A percentile compares a stretch with the other conserved stretches of the same genome.
These are phyloP conservation scores for Drosophila acutilabella DNA, from an alignment of 2,888 invertebrate genomes.

Conservation along the genomic window DNA sequence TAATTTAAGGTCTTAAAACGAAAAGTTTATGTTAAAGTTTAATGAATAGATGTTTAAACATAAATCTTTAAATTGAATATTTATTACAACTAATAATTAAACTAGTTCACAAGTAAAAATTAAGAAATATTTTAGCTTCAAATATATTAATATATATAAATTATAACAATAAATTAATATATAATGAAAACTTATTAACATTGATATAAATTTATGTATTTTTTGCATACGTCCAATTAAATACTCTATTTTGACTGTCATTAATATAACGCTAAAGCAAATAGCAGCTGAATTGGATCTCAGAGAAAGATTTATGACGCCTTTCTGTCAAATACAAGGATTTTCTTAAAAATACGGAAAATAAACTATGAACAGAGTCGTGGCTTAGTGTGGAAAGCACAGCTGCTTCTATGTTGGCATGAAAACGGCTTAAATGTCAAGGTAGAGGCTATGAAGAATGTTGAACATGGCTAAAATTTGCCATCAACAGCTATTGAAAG, in stretches of 20 bases:
- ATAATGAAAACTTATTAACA: no score
- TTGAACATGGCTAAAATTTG: conserved; percentile 16
- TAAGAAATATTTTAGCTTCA: no score
- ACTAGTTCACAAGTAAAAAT: no score
- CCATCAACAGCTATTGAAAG: conserved; percentile 43
- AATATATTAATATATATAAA: no score
- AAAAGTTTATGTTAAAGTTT: no score
- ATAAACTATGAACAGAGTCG: conserved; percentile 9
- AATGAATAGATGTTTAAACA: no score
- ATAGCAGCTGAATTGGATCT: not conserved
- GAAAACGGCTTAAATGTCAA: conserved; percentile 9
- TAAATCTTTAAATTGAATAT: no score
- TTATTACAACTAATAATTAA: no score
- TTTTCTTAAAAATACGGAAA: not conserved
- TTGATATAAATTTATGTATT: no score
- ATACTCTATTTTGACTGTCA: not conserved
- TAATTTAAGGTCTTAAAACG: no score
- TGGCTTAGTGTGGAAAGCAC: conserved; percentile 11
- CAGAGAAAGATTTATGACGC: conserved; percentile 17
- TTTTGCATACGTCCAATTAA: not conserved
- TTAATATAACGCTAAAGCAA: not conserved
- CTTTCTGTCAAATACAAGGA: conserved; percentile 24
- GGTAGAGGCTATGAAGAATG: conserved; percentile 3
- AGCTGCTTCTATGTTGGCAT: conserved; percentile 26
- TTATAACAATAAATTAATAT: no score